A percentile compares a stretch with the other conserved stretches of the same genome.
phyloP scores from a whole-genome alignment of 2,797 vertebrate species.

The Erpetoichthys calabaricus region DNA sequence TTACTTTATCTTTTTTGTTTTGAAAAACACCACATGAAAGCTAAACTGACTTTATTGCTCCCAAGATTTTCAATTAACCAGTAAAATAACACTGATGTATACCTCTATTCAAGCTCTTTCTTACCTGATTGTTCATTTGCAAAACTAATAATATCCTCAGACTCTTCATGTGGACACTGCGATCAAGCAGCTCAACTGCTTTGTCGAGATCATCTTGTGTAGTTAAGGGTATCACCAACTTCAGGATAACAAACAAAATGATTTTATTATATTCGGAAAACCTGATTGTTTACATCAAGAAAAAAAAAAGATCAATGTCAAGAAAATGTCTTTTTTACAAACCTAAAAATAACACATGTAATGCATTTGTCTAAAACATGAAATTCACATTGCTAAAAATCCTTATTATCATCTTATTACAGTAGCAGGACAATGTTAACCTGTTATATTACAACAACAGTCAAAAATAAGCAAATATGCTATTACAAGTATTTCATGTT shows the following conservation, averaged over 20 bases:
- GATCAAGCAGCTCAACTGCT: constrained; percentile 88
- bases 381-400: no score
- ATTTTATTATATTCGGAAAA: not conserved
- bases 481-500: no score
- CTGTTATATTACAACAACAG: no score
- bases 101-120: constrained; percentile 4
- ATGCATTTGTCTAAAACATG: no score
- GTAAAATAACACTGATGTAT: no score
- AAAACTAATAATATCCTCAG: constrained; percentile 88
- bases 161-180: constrained; percentile 95
- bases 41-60: not conserved
- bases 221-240: constrained; percentile 90
- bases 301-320: not conserved
- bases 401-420: no score
- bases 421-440: no score
- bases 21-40: no score
- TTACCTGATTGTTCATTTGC: constrained; percentile 70
- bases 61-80: not conserved
- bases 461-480: no score
- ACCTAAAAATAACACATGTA: not conserved
- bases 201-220: constrained; percentile 95
- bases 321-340: not conserved
- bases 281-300: not conserved
- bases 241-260: constrained; percentile 6
- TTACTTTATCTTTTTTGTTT: no score